A percentile compares a stretch with the other conserved stretches of the same genome.
Conservation (phyloP, 2,113 vertebrate species). For the Seriola rivoliana region DNA sequence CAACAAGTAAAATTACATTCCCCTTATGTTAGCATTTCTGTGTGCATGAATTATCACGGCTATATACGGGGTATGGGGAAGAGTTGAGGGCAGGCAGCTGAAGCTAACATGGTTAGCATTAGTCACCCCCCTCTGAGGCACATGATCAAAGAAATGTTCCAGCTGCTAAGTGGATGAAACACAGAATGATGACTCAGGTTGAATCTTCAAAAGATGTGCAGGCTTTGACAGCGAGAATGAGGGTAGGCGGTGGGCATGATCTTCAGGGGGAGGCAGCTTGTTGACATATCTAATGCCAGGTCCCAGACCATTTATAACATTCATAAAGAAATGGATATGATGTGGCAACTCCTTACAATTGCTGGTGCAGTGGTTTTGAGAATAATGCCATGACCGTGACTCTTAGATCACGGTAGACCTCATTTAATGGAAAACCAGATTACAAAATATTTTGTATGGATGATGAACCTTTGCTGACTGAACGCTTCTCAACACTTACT, state of each 20-base stretch:
- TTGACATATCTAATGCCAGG: conserved; percentile 34
- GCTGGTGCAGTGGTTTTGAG: background rate
- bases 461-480: background rate
- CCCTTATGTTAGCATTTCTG: conserved; percentile 3
- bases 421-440: conserved; percentile 8
- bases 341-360: background rate
- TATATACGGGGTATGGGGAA: background rate
- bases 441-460: background rate
- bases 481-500: background rate
- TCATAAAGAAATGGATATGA: background rate
- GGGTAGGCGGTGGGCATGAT: background rate
- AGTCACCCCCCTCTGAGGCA: conserved; percentile 35
- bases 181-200: conserved; percentile 1
- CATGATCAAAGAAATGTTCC: conserved; percentile 37
- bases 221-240: background rate
- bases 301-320: conserved; percentile 14
- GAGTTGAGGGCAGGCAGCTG: conserved; percentile 2
- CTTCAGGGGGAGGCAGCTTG: background rate
- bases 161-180: conserved; percentile 34
- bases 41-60: background rate
- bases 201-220: conserved; percentile 12
- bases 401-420: background rate
- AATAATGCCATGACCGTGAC: background rate
- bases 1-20: background rate
- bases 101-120: conserved; percentile 46